Conservation (phyloP, 2,113 vertebrate genomes). For the Entomyzon cyanotis region DNA sequence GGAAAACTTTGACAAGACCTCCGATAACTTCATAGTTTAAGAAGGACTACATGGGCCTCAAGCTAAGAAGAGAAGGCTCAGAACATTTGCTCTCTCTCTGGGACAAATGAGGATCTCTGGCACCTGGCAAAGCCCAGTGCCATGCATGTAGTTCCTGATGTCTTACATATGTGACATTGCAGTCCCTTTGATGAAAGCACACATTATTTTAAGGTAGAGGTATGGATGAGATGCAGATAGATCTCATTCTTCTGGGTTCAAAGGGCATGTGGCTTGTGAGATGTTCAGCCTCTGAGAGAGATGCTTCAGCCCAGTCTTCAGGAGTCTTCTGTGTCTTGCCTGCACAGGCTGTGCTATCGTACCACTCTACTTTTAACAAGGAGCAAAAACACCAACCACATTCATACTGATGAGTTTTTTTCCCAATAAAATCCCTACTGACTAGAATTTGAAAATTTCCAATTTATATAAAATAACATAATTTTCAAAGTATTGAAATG, state of each 20-base stretch:
- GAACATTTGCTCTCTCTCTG: not conserved
- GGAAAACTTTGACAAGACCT: not conserved
- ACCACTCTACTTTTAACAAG: not conserved
- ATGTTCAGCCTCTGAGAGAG: not conserved
- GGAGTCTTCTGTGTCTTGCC: not conserved
- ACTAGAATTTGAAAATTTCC: not conserved
- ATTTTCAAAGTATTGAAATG: not conserved
- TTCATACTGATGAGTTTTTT: not conserved
- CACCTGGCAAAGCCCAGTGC: not conserved
- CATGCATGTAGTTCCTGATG: not conserved
- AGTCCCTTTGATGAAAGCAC: not conserved
- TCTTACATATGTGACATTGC: not conserved
- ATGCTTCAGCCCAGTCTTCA: not conserved
- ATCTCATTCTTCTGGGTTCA: not conserved
- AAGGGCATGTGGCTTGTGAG: fast-evolving
- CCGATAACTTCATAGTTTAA: not conserved
- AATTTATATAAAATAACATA: not conserved
- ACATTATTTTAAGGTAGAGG: not conserved
- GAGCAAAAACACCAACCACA: not conserved
- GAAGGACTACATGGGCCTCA: not conserved
- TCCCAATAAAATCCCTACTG: not conserved
- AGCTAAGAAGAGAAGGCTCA: not conserved
- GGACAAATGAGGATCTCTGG: not conserved
- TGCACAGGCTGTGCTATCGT: not conserved
- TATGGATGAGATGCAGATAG: not conserved